Evolutionary conservation across 1,140 invertebrate species (phyloP).

Genomic region (Apolygus lucorum): DNA sequence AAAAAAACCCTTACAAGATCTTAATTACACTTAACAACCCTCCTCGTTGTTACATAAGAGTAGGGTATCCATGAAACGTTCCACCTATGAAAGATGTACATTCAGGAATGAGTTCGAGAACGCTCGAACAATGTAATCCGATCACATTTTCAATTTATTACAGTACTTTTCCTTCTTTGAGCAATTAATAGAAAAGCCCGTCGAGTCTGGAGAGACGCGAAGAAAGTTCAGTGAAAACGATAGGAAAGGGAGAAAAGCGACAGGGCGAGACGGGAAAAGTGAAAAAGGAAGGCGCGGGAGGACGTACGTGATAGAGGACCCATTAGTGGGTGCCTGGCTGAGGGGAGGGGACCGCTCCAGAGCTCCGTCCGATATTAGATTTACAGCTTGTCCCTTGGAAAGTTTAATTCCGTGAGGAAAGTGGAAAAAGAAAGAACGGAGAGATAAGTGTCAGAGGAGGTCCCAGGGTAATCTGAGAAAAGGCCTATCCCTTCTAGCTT

Average conservation of each 20-base stretch:
- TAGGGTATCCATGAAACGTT: no score
- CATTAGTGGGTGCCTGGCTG: background rate
- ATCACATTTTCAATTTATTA: no score
- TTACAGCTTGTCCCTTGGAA: background rate
- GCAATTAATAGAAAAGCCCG: background rate
- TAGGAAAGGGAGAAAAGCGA: background rate
- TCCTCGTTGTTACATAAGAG: no score
- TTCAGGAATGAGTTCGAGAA: no score
- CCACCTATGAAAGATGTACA: no score
- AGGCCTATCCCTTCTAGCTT: background rate
- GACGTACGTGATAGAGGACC: background rate
- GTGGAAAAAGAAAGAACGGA: background rate
- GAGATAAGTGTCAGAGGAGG: background rate
- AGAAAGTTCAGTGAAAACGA: background rate
- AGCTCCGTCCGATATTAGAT: background rate
- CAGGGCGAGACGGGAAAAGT: background rate
- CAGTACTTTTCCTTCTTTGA: no score
- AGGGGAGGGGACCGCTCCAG: background rate
- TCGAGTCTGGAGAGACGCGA: background rate
- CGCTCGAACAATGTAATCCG: no score
- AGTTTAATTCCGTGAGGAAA: background rate
- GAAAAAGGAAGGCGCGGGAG: no score
- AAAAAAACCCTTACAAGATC: no score
- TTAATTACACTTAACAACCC: no score
- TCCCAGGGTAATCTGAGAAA: background rate